Percentiles rank a stretch among this genome's conserved stretches.
Conservation (phyloP, 2,888 invertebrate genomes). For the Drosophila putrida region DNA sequence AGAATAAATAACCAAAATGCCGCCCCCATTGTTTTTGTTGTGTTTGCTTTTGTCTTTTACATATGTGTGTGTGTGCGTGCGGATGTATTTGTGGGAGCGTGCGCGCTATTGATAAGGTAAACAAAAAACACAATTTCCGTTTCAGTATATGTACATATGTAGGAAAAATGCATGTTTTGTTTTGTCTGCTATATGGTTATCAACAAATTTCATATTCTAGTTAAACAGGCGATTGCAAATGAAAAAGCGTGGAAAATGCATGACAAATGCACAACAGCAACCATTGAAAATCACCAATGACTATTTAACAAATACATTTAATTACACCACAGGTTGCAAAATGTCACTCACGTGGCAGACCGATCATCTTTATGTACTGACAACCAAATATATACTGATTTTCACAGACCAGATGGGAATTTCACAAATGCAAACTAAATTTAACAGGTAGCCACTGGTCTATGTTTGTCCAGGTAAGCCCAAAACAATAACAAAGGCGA, state of each 20-base stretch:
- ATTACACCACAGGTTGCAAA: slow-evolving; percentile 36
- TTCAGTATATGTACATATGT: slow-evolving; percentile 34
- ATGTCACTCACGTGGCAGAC: slow-evolving; percentile 68
- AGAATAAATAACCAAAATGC: slow-evolving; percentile 27
- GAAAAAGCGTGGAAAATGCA: slow-evolving; percentile 52
- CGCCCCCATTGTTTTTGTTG: slow-evolving; percentile 41
- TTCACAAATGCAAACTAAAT: slow-evolving; percentile 2
- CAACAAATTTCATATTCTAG: slow-evolving; percentile 62
- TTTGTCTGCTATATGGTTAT: slow-evolving; percentile 48
- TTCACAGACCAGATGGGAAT: slow-evolving; percentile 10
- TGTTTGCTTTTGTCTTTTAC: slow-evolving; percentile 13
- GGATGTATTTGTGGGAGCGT: slow-evolving; percentile 38
- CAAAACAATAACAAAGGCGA: slow-evolving; percentile 48
- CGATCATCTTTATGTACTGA: slow-evolving; percentile 52
- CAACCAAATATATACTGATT: slow-evolving; percentile 44
- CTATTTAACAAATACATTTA: slow-evolving; percentile 29
- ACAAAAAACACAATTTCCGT: slow-evolving; percentile 65
- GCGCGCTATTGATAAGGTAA: slow-evolving; percentile 71
- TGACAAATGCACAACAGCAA: slow-evolving; percentile 32
- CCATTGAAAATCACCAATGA: slow-evolving; percentile 32
- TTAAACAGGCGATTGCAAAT: slow-evolving; percentile 47
- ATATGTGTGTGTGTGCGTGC: slow-evolving; percentile 6
- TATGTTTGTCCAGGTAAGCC: slow-evolving; percentile 26
- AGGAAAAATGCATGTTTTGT: slow-evolving; percentile 55
- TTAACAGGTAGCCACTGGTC: slow-evolving; percentile 32